phyloP scores from a whole-genome alignment of 2,113 vertebrate genomes.

The Chionis minor region DNA sequence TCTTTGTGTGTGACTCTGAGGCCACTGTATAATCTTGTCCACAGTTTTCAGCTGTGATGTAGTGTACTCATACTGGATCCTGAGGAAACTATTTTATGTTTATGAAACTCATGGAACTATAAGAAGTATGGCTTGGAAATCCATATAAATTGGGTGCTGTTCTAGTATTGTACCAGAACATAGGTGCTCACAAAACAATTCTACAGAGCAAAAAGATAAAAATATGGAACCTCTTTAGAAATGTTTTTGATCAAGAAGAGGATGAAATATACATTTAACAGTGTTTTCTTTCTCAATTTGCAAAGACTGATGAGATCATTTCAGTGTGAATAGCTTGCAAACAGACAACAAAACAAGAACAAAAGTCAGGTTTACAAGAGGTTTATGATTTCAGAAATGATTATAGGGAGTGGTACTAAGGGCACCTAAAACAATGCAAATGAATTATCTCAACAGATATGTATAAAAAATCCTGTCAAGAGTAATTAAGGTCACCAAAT shows the following conservation, averaged over 20 bases:
- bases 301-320: background rate
- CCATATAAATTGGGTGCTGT: background rate
- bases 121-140: background rate
- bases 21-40: background rate
- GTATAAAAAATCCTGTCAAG: background rate
- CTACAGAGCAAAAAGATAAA: background rate
- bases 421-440: background rate
- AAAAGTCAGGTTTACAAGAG: background rate
- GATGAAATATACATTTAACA: background rate
- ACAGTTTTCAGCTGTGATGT: background rate
- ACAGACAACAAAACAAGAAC: background rate
- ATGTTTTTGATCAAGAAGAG: background rate
- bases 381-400: background rate
- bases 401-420: background rate
- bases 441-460: background rate
- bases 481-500: slow-evolving; percentile 3
- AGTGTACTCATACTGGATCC: background rate
- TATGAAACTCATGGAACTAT: background rate
- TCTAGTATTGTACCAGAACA: background rate
- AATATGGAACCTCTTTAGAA: background rate
- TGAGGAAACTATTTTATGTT: background rate
- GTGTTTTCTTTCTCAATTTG: background rate
- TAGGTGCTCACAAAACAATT: background rate
- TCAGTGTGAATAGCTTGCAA: background rate
- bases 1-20: background rate